These are phyloP conservation scores for Heliconius charithonia DNA, from an alignment of 2,888 invertebrate genomes.

Conservation along the genomic window DNA sequence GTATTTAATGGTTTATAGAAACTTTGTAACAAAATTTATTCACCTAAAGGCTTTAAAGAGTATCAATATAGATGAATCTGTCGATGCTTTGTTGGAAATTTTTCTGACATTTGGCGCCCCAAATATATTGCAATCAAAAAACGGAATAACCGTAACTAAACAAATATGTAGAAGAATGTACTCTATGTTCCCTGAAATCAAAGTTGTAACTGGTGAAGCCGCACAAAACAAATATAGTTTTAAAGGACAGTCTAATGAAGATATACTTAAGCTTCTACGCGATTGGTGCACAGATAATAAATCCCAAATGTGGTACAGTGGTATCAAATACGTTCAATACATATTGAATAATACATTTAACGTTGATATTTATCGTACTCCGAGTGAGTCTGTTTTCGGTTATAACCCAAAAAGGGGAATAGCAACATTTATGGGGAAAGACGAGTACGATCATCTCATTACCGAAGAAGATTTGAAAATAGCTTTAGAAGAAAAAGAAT, in stretches of 20 bases:
- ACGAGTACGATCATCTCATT: conserved; percentile 54
- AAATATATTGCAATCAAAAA: conserved; percentile 66
- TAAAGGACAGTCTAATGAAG: conserved; percentile 59
- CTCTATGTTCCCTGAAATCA: conserved; percentile 55
- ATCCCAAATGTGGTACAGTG: conserved; percentile 62
- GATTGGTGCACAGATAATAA: conserved; percentile 58
- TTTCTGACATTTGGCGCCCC: conserved; percentile 66
- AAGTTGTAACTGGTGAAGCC: conserved; percentile 56
- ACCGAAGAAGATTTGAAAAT: conserved; percentile 58
- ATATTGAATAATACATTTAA: conserved; percentile 60
- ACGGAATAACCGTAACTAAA: conserved; percentile 58
- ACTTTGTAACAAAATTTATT: conserved; percentile 59
- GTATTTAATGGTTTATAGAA: conserved; percentile 63
- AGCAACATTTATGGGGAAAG: conserved; percentile 52
- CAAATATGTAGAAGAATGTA: conserved; percentile 60
- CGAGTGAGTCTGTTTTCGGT: conserved; percentile 60
- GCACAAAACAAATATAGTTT: conserved; percentile 50
- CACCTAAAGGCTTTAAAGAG: conserved; percentile 62
- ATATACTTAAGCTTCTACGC: conserved; percentile 59
- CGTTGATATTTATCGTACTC: conserved; percentile 57
- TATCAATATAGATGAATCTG: conserved; percentile 57
- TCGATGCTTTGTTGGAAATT: conserved; percentile 60
- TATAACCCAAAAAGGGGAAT: conserved; percentile 58
- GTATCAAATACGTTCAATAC: conserved; percentile 63
- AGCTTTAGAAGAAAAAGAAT: conserved; percentile 52